phyloP scores from a whole-genome alignment of 2,113 vertebrate species.

The Picathartes gymnocephalus region DNA sequence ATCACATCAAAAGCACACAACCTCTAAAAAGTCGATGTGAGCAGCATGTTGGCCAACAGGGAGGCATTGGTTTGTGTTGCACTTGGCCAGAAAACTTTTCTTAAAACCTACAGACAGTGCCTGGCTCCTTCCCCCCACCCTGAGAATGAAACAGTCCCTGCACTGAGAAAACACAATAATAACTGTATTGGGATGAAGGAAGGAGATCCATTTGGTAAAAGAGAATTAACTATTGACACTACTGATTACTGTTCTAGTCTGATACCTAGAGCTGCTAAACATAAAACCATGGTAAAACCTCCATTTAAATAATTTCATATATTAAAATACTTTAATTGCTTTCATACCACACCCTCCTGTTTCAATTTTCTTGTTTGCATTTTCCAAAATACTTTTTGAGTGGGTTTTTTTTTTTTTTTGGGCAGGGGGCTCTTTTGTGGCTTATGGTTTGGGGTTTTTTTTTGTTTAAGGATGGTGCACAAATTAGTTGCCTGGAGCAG shows the following conservation, averaged over 20 bases:
- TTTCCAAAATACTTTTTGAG: background rate
- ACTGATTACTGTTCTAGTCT: background rate
- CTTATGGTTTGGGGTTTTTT: background rate
- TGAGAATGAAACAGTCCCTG: background rate
- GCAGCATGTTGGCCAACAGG: background rate
- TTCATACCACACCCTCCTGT: background rate
- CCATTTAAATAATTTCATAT: background rate
- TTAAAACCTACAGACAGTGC: background rate
- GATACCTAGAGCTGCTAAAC: background rate
- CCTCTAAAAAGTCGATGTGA: background rate
- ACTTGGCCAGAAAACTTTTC: background rate
- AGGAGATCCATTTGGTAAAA: background rate
- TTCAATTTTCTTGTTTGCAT: background rate
- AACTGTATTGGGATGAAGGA: background rate
- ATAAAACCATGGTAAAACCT: background rate
- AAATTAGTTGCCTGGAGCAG: background rate
- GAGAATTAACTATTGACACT: background rate
- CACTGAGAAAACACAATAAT: background rate
- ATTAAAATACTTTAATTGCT: background rate
- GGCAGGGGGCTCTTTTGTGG: background rate
- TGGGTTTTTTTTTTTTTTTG: background rate
- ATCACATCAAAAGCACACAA: background rate
- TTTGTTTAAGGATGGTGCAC: background rate
- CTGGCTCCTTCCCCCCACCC: background rate
- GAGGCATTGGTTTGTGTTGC: background rate